These are phyloP conservation scores for Drosophila colorata DNA, from an alignment of 2,888 invertebrate species.

Conservation along the genomic window DNA sequence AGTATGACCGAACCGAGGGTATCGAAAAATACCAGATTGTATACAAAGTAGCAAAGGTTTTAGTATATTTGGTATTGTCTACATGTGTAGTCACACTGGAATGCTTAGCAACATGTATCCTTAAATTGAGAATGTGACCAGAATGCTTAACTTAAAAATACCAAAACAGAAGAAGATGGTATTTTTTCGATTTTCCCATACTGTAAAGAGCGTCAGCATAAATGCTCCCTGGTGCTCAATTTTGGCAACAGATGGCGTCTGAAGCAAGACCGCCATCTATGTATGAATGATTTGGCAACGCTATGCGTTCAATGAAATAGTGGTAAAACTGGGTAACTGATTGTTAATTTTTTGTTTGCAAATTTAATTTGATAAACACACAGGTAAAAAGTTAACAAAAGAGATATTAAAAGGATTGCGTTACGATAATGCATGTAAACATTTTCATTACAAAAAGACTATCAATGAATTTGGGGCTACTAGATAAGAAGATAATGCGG, in stretches of 20 bases:
- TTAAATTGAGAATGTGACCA: slow-evolving; percentile 7
- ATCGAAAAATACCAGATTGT: slow-evolving; percentile 9
- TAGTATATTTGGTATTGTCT: slow-evolving; percentile 33
- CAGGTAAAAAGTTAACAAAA: not conserved
- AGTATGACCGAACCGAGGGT: slow-evolving; percentile 23
- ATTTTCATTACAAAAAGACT: not conserved
- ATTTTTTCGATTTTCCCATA: not conserved
- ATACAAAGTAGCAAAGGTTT: not conserved
- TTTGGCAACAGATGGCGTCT: slow-evolving; percentile 3
- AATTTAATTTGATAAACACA: not conserved
- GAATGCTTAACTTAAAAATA: not conserved
- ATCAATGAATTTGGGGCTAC: not conserved
- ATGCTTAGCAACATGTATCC: slow-evolving; percentile 16
- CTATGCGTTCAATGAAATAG: not conserved
- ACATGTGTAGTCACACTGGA: slow-evolving; percentile 6
- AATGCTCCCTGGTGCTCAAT: not conserved
- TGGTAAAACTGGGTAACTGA: not conserved
- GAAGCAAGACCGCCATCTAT: slow-evolving; percentile 4
- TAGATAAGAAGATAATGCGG: too few relatives aligned
- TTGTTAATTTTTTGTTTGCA: not conserved
- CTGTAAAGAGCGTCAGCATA: not conserved
- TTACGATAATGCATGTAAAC: not conserved
- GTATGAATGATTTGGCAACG: not conserved
- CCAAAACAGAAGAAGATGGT: not conserved
- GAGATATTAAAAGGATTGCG: not conserved